A percentile compares a stretch with the other conserved stretches of the same genome.
phyloP scores from a whole-genome alignment of 1,140 invertebrate genomes.

The Drosophila burlai region DNA sequence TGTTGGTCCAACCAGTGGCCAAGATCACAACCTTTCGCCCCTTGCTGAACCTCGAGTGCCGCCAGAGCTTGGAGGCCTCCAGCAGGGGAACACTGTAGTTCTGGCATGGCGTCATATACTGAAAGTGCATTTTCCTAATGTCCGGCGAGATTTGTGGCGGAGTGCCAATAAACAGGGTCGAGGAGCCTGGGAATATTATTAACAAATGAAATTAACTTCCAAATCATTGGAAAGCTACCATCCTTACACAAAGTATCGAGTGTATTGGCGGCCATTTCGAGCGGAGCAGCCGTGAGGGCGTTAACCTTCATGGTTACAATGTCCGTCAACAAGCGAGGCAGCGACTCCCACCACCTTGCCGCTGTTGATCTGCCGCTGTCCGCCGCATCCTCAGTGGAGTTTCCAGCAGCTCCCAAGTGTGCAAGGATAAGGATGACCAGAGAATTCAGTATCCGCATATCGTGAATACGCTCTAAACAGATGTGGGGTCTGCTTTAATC shows the following conservation, averaged over 20 bases:
- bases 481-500: conserved; percentile 16
- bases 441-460: conserved; percentile 20
- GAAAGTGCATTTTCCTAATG: conserved; percentile 71
- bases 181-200: conserved; percentile 49
- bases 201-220: not conserved
- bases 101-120: conserved; percentile 72
- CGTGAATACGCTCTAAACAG: conserved; percentile 1
- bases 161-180: conserved; percentile 53
- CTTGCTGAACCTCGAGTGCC: conserved; percentile 53
- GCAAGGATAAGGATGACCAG: conserved; percentile 14
- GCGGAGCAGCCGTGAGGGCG: conserved; percentile 55
- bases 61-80: conserved; percentile 62
- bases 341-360: conserved; percentile 47
- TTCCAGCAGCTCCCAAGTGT: conserved; percentile 1
- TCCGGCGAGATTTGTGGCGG: conserved; percentile 66
- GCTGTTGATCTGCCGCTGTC: not conserved
- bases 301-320: conserved; percentile 58
- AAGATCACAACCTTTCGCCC: conserved; percentile 69
- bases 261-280: conserved; percentile 47
- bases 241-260: conserved; percentile 63
- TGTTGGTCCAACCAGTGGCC: conserved; percentile 75
- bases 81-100: conserved; percentile 70
- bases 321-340: conserved; percentile 51
- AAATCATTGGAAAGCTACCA: not conserved
- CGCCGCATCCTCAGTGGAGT: not conserved